These are phyloP conservation scores for Hystrix brachyura DNA, from an alignment of 2,113 vertebrate species.

Conservation along the genomic window DNA sequence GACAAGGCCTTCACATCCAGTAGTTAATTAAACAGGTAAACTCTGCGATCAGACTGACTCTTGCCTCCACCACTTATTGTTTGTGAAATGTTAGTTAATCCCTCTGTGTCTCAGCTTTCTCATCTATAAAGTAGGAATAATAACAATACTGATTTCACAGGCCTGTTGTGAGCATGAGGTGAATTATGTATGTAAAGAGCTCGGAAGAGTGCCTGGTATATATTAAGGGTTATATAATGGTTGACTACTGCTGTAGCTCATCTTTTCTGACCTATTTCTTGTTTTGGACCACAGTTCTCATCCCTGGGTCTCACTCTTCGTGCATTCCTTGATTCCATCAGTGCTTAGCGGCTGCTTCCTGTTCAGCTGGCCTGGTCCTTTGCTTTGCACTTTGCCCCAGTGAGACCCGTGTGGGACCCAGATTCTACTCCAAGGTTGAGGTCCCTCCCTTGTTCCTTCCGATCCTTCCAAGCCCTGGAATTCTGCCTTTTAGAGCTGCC, in stretches of 20 bases:
- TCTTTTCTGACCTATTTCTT: not conserved
- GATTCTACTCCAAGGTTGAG: not conserved
- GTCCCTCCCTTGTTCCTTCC: not conserved
- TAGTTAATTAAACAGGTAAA: not conserved
- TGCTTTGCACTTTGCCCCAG: not conserved
- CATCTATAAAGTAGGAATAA: not conserved
- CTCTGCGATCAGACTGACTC: not conserved
- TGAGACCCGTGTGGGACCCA: not conserved
- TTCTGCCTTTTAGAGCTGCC: conserved; percentile 29
- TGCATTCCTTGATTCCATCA: not conserved
- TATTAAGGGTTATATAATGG: not conserved
- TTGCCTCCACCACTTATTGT: not conserved
- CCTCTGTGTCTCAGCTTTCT: conserved; percentile 29
- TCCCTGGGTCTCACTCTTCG: not conserved
- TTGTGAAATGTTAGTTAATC: not conserved
- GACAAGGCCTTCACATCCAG: not conserved
- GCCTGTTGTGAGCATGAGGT: not conserved
- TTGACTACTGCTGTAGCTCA: not conserved
- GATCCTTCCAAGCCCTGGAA: conserved; percentile 3
- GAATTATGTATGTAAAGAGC: not conserved
- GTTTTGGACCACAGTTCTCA: not conserved
- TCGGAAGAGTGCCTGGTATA: not conserved
- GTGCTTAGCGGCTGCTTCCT: not conserved
- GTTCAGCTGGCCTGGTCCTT: not conserved
- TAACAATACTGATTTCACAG: not conserved